phyloP scores from a whole-genome alignment of 2,888 invertebrate species.

The Alviniconcha strummeri region DNA sequence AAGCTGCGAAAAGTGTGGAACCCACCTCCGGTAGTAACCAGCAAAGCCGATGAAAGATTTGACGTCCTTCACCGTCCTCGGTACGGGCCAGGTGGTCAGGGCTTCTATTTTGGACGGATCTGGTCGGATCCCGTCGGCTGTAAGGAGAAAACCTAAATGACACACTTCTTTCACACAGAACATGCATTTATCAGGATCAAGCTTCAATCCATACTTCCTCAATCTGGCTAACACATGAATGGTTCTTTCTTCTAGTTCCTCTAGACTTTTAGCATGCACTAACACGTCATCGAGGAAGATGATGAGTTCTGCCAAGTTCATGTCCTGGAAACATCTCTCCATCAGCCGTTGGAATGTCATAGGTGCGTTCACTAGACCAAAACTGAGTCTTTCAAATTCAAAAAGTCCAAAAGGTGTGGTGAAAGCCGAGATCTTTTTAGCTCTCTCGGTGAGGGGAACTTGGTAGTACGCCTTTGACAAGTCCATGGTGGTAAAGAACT shows the following conservation, averaged over 20 bases:
- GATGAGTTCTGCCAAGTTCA: too few relatives aligned
- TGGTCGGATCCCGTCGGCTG: neutral
- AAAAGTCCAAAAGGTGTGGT: conserved; percentile 22
- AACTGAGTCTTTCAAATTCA: conserved; percentile 20
- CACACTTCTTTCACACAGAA: conserved; percentile 13
- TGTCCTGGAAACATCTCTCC: conserved; percentile 29
- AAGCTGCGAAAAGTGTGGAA: too few relatives aligned
- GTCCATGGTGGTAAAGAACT: conserved; percentile 25
- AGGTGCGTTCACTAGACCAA: conserved; percentile 17
- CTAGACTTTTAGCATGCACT: conserved; percentile 12
- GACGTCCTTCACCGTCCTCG: conserved; percentile 1
- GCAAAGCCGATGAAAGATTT: conserved; percentile 22
- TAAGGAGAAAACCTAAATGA: conserved; percentile 11
- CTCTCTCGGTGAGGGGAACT: conserved; percentile 15
- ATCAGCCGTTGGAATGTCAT: conserved; percentile 23
- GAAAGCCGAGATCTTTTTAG: conserved; percentile 24
- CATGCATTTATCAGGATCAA: conserved; percentile 23
- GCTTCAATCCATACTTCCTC: conserved; percentile 12
- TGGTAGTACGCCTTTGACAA: conserved; percentile 28
- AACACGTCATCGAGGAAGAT: conserved; percentile 25
- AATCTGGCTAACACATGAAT: conserved; percentile 4
- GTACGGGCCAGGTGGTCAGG: conserved; percentile 9
- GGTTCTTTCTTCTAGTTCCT: conserved; percentile 11
- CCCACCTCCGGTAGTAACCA: conserved; percentile 25
- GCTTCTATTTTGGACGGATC: conserved; percentile 6